Percentiles rank a stretch among this genome's conserved stretches.
Conservation (phyloP, 2,113 vertebrate species). For the Hiodon alosoides region DNA sequence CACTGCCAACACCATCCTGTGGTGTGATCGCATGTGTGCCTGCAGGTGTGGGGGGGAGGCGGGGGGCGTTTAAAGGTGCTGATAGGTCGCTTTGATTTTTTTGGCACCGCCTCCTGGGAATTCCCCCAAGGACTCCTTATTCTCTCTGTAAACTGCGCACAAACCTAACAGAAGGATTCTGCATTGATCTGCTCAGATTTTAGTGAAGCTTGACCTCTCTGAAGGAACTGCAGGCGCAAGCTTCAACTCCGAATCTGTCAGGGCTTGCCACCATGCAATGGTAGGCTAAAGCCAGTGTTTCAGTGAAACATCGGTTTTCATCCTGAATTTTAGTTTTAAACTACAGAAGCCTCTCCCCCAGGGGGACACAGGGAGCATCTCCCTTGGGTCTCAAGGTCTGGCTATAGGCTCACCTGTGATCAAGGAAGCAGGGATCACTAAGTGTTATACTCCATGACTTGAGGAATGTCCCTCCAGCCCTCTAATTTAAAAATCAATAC, state of each 20-base stretch:
- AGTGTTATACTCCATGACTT: conserved; percentile 15
- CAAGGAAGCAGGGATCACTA: background rate
- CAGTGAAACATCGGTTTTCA: too few relatives aligned
- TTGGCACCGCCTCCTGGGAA: background rate
- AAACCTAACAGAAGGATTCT: background rate
- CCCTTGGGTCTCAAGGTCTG: conserved; percentile 2
- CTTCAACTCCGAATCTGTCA: background rate
- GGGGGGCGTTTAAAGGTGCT: background rate
- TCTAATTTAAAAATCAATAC: conserved; percentile 30
- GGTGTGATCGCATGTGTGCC: background rate
- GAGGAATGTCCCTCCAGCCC: conserved; percentile 1
- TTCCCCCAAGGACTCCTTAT: background rate
- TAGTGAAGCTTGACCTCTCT: background rate
- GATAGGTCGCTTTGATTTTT: background rate
- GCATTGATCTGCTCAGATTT: background rate
- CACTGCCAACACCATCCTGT: background rate
- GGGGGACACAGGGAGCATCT: background rate
- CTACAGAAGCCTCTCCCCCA: background rate
- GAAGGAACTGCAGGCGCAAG: background rate
- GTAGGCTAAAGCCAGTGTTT: too few relatives aligned
- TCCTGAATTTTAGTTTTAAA: background rate
- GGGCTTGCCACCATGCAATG: too few relatives aligned
- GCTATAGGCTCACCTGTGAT: conserved; percentile 2
- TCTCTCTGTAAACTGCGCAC: background rate
- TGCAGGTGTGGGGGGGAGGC: background rate